phyloP scores from a whole-genome alignment of 2,113 vertebrate genomes.

The Hymenochirus boettgeri region DNA sequence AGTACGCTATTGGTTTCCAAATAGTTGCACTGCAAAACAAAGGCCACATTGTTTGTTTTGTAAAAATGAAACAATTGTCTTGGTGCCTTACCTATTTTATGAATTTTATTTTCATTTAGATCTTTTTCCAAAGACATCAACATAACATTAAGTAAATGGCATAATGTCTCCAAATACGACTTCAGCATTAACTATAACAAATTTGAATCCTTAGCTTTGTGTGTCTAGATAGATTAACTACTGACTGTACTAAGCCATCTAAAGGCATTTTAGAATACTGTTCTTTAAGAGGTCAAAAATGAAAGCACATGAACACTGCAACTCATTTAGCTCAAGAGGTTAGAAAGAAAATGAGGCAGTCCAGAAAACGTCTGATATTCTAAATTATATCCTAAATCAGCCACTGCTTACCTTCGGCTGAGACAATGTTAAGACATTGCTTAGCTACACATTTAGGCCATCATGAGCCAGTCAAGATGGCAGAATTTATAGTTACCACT shows the following conservation, averaged over 20 bases:
- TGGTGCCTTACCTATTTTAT: not conserved
- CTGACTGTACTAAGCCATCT: slow-evolving; percentile 38
- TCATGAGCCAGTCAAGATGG: no score
- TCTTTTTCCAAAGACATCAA: slow-evolving; percentile 29
- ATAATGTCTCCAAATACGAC: slow-evolving; percentile 35
- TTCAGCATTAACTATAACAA: slow-evolving; percentile 41
- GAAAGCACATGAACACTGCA: not conserved
- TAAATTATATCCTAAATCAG: slow-evolving; percentile 33
- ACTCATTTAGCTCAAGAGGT: slow-evolving; percentile 37
- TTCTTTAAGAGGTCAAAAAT: slow-evolving; percentile 38
- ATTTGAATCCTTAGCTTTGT: slow-evolving; percentile 47
- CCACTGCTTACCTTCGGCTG: not conserved
- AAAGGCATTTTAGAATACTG: slow-evolving; percentile 30
- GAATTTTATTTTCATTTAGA: slow-evolving; percentile 8
- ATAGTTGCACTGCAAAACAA: no score
- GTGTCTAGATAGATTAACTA: slow-evolving; percentile 41
- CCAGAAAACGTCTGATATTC: slow-evolving; percentile 15
- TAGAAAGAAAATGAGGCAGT: slow-evolving; percentile 27
- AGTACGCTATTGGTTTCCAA: no score
- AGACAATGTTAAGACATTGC: not conserved
- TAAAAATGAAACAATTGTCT: not conserved
- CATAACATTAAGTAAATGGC: slow-evolving; percentile 43
- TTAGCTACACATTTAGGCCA: not conserved
- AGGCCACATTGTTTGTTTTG: not conserved
- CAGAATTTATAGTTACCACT: no score